phyloP scores from a whole-genome alignment of 2,888 invertebrate species.

The Zele albiditarsus region DNA sequence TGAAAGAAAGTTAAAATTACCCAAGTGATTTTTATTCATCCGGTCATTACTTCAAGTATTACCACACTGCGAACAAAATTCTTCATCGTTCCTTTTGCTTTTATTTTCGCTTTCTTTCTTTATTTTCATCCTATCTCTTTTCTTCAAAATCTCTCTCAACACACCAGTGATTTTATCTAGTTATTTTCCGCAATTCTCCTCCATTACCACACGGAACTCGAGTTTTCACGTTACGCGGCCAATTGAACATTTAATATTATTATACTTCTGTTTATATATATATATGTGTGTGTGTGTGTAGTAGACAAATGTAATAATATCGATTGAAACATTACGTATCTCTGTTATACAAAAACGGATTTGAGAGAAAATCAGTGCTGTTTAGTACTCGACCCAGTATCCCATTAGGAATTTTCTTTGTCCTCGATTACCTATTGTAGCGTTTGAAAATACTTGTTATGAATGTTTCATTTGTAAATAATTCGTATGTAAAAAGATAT shows the following conservation, averaged over 20 bases:
- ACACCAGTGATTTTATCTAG: not conserved
- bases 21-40: slow-evolving; percentile 21
- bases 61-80: not conserved
- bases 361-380: too few relatives aligned
- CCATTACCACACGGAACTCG: not conserved
- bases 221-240: not conserved
- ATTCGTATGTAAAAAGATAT: not conserved
- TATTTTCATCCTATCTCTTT: not conserved
- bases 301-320: not conserved
- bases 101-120: not conserved
- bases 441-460: too few relatives aligned
- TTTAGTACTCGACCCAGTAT: too few relatives aligned
- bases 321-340: not conserved
- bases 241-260: slow-evolving; percentile 9
- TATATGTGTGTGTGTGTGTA: not conserved
- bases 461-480: not conserved
- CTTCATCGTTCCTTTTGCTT: not conserved
- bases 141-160: not conserved
- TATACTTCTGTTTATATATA: too few relatives aligned
- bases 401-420: too few relatives aligned
- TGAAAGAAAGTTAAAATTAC: slow-evolving; percentile 14
- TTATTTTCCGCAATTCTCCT: not conserved
- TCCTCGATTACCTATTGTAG: too few relatives aligned
- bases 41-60: slow-evolving; percentile 11
- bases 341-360: too few relatives aligned